Evolutionary conservation across 2,888 invertebrate species (phyloP).

Genomic region (Marasmarcha lunaedactyla): DNA sequence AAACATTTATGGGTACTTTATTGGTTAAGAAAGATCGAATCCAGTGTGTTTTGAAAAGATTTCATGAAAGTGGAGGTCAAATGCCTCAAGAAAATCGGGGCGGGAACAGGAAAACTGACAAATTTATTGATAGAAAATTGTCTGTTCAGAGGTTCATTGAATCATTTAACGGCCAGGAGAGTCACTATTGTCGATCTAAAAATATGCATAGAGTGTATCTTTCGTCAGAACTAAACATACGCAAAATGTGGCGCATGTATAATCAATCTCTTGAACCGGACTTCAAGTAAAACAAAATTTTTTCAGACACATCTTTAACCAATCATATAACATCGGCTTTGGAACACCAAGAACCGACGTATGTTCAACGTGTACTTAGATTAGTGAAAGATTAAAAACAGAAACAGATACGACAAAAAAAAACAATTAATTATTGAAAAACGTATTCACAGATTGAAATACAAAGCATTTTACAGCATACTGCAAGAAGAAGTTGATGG

Average conservation of each 20-base stretch:
- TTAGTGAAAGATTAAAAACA: no score
- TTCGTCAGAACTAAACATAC: constrained; percentile 12
- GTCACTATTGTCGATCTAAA: no score
- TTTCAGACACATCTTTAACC: constrained; percentile 3
- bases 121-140: no score
- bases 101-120: constrained; percentile 6
- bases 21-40: not conserved
- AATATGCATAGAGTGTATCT: constrained; percentile 8
- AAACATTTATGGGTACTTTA: not conserved
- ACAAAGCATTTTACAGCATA: not conserved
- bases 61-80: no score
- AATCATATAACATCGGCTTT: not conserved
- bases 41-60: no score
- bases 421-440: no score
- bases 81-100: constrained; percentile 12
- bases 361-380: no score
- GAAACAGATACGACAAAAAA: no score
- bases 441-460: no score
- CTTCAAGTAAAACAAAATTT: constrained; percentile 13
- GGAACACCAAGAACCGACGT: no score
- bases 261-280: constrained; percentile 4
- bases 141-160: constrained; percentile 11
- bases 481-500: not conserved
- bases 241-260: constrained; percentile 15
- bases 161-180: constrained; percentile 4